phyloP scores from a whole-genome alignment of 2,797 vertebrate species.

The Myripristis jacobus region DNA sequence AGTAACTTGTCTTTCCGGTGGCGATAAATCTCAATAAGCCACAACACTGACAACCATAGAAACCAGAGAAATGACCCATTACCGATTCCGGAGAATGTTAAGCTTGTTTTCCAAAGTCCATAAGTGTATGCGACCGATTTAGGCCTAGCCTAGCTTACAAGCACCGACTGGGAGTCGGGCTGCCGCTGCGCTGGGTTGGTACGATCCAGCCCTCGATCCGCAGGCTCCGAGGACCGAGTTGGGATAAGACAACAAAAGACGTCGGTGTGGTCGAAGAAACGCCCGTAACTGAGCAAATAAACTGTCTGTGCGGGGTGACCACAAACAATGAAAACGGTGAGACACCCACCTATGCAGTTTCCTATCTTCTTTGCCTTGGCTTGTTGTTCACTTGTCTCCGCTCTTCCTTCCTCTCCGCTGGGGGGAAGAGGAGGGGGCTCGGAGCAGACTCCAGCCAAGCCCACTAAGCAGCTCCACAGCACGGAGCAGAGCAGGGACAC shows the following conservation, averaged over 20 bases:
- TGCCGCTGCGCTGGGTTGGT: conserved; percentile 30
- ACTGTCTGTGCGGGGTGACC: background rate
- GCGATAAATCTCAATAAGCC: background rate
- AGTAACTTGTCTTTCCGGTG: background rate
- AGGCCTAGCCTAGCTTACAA: conserved; percentile 59
- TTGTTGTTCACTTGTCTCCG: conserved; percentile 81
- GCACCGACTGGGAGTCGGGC: conserved; percentile 3
- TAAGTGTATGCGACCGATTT: conserved; percentile 57
- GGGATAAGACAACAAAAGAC: conserved; percentile 27
- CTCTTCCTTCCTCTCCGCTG: conserved; percentile 75
- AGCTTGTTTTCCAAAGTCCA: conserved; percentile 70
- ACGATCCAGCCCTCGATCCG: conserved; percentile 50
- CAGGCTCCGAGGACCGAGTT: conserved; percentile 43
- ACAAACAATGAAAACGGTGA: conserved; percentile 24
- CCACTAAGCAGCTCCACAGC: background rate
- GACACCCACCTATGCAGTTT: conserved; percentile 78
- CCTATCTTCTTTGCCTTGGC: conserved; percentile 59
- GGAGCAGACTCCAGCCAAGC: background rate
- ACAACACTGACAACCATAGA: background rate
- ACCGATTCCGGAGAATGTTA: conserved; percentile 56
- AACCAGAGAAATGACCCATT: conserved; percentile 6
- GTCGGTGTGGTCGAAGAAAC: conserved; percentile 7
- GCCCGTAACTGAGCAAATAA: background rate
- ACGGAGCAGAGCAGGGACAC: background rate
- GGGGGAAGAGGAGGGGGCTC: conserved; percentile 47